Conservation (phyloP, 2,797 vertebrate species). For the Anguilla anguilla region DNA sequence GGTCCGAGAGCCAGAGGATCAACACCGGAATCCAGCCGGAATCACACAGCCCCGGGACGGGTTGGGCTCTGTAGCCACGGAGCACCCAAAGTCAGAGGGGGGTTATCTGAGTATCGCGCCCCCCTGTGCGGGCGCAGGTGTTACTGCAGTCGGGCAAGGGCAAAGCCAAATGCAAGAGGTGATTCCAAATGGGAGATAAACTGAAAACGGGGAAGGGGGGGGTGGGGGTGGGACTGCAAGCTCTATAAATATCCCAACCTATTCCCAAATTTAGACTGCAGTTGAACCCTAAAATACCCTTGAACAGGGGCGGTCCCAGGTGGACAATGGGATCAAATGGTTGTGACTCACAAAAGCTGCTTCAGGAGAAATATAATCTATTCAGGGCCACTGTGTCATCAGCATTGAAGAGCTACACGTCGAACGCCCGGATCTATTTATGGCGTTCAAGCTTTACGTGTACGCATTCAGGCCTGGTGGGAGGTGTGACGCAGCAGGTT, state of each 20-base stretch:
- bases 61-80: neutral
- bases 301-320: neutral
- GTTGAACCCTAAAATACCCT: neutral
- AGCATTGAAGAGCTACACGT: neutral
- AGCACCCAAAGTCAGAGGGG: neutral
- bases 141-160: neutral
- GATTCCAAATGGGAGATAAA: neutral
- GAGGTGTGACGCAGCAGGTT: neutral
- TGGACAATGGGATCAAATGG: neutral
- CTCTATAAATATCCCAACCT: neutral
- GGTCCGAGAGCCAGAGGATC: neutral
- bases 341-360: neutral
- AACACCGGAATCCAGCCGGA: neutral
- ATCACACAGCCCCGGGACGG: neutral
- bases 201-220: too few species aligned
- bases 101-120: neutral
- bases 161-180: neutral
- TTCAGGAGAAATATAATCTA: neutral
- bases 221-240: neutral
- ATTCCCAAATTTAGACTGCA: neutral
- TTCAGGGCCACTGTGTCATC: neutral
- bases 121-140: neutral
- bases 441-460: neutral
- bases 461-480: neutral
- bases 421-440: neutral